Percentiles rank a stretch among this genome's conserved stretches.
phyloP scores from a whole-genome alignment of 2,888 invertebrate species.

The Lepidochitona cinerea region DNA sequence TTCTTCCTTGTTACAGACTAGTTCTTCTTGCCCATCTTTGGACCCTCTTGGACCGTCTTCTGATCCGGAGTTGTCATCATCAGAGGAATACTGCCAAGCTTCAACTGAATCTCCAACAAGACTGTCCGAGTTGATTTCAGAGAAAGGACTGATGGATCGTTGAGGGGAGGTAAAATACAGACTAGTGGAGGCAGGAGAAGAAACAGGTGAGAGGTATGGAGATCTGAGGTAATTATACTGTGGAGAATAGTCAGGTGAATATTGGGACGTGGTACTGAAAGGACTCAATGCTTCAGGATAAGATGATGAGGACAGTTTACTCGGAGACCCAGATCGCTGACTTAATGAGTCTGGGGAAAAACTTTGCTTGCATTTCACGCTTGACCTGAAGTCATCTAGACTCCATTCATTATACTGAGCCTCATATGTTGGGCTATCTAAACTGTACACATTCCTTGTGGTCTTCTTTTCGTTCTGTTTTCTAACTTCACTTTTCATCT shows the following conservation, averaged over 20 bases:
- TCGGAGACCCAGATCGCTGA: neutral
- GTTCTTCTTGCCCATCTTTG: neutral
- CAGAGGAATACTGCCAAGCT: neutral
- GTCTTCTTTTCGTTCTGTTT: neutral
- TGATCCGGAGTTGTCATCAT: neutral
- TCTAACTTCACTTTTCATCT: neutral
- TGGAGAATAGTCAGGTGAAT: conserved; percentile 32
- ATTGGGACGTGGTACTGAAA: conserved; percentile 50
- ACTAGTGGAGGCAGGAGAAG: neutral
- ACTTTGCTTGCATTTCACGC: conserved; percentile 37
- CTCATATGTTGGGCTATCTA: conserved; percentile 63
- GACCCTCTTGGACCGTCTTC: neutral
- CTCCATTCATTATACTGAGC: conserved; percentile 39
- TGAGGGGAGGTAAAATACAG: neutral
- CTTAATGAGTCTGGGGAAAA: neutral
- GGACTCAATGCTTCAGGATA: conserved; percentile 48
- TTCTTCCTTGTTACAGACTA: no score
- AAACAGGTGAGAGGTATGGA: neutral
- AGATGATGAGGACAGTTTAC: neutral
- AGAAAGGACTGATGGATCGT: neutral
- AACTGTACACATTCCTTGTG: conserved; percentile 43
- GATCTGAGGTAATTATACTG: conserved; percentile 16
- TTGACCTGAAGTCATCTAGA: conserved; percentile 40
- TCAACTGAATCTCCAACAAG: neutral
- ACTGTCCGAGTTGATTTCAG: no score